Conservation (phyloP, 2,888 invertebrate genomes). For the Drosophila suboccidentalis region DNA sequence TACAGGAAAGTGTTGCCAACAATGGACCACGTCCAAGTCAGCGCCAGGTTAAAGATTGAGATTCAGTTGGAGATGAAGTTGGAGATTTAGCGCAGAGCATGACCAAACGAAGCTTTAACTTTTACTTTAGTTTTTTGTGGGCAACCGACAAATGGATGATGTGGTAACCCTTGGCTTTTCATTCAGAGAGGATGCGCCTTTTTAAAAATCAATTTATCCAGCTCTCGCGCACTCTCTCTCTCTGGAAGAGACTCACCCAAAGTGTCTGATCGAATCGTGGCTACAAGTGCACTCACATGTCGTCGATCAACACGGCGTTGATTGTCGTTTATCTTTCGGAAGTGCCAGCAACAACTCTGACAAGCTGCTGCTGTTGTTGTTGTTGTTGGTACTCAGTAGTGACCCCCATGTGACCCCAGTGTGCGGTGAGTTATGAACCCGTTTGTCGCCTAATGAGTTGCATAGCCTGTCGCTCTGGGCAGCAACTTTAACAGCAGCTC, state of each 20-base stretch:
- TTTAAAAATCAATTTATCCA: conserved; percentile 52
- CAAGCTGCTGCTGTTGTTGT: conserved; percentile 24
- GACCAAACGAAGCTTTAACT: conserved; percentile 44
- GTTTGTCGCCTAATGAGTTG: conserved; percentile 75
- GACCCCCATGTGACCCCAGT: conserved; percentile 59
- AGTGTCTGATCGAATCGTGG: conserved; percentile 32
- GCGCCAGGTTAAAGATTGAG: conserved; percentile 18
- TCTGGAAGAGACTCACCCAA: background rate
- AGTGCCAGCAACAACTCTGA: conserved; percentile 44
- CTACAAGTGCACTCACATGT: conserved; percentile 58
- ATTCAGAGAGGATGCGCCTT: conserved; percentile 18
- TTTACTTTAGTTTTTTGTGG: conserved; percentile 58
- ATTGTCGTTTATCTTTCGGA: conserved; percentile 71
- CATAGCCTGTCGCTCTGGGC: conserved; percentile 39
- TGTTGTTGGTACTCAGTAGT: conserved; percentile 31
- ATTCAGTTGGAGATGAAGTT: conserved; percentile 29
- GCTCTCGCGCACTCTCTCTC: background rate
- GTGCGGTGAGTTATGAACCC: conserved; percentile 74
- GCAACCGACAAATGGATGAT: conserved; percentile 3
- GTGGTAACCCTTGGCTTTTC: conserved; percentile 21
- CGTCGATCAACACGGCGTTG: conserved; percentile 50
- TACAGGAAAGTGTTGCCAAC: conserved; percentile 59
- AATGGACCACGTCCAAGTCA: conserved; percentile 48
- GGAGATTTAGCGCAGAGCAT: conserved; percentile 16
- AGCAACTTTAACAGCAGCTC: conserved; percentile 10